These are phyloP conservation scores for Neosalanx taihuensis DNA, from an alignment of 2,797 vertebrate genomes.

Conservation along the genomic window DNA sequence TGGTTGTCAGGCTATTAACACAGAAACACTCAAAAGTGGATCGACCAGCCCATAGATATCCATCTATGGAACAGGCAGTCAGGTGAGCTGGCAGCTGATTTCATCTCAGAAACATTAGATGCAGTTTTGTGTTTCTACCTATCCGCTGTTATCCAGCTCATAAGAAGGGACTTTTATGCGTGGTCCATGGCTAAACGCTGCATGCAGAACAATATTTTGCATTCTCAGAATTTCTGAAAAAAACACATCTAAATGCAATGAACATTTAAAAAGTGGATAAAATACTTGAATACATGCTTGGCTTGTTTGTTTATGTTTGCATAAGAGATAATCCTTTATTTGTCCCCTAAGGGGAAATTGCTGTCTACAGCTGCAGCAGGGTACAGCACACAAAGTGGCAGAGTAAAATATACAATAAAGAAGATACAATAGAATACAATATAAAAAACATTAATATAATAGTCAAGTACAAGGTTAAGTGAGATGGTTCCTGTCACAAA, in stretches of 20 bases:
- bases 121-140: not conserved
- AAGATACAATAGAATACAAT: too few relatives aligned
- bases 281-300: not conserved
- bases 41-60: not conserved
- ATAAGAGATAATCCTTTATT: too few relatives aligned
- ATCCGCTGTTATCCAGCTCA: conserved; percentile 22
- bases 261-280: not conserved
- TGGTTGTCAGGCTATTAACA: not conserved
- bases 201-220: too few relatives aligned
- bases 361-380: too few relatives aligned
- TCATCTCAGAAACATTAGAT: conserved; percentile 20
- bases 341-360: too few relatives aligned
- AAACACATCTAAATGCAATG: too few relatives aligned
- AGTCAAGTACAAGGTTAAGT: too few relatives aligned
- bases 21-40: not conserved
- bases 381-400: too few relatives aligned
- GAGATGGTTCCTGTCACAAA: too few relatives aligned
- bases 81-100: conserved; percentile 34
- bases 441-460: too few relatives aligned
- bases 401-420: too few relatives aligned
- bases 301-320: not conserved
- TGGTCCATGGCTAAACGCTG: not conserved
- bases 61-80: not conserved
- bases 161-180: not conserved
- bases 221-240: not conserved